phyloP scores from a whole-genome alignment of 2,113 vertebrate species.

The Geococcyx californianus region DNA sequence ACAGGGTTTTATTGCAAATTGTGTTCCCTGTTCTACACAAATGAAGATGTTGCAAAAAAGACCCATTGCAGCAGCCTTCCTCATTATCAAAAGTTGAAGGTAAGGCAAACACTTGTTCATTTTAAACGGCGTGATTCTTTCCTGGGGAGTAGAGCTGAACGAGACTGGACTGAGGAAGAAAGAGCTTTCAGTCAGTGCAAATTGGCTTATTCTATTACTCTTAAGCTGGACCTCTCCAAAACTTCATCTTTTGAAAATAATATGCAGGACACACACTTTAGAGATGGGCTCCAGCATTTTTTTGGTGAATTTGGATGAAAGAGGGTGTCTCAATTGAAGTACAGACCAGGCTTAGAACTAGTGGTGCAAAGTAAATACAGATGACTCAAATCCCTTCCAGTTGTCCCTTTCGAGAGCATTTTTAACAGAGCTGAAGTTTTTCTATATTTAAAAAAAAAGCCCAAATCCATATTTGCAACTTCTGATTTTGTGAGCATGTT shows the following conservation, averaged over 20 bases:
- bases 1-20: conserved; percentile 97
- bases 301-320: background rate
- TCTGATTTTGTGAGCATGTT: conserved; percentile 61
- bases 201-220: conserved; percentile 22
- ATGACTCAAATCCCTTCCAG: background rate
- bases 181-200: conserved; percentile 27
- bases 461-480: conserved; percentile 37
- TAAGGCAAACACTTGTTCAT: conserved; percentile 77
- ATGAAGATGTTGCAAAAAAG: conserved; percentile 93
- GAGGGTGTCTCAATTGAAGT: background rate
- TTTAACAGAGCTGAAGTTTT: background rate
- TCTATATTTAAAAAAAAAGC: background rate
- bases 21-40: conserved; percentile 97
- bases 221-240: background rate
- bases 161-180: background rate
- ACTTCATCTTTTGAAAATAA: background rate
- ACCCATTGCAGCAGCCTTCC: conserved; percentile 93
- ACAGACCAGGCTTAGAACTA: conserved; percentile 4
- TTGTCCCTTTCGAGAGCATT: background rate
- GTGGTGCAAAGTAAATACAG: background rate
- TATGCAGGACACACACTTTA: background rate
- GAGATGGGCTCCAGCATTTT: background rate
- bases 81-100: conserved; percentile 97
- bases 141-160: conserved; percentile 34
- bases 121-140: conserved; percentile 68